phyloP scores from a whole-genome alignment of 2,113 vertebrate genomes.

The Neogale vison region DNA sequence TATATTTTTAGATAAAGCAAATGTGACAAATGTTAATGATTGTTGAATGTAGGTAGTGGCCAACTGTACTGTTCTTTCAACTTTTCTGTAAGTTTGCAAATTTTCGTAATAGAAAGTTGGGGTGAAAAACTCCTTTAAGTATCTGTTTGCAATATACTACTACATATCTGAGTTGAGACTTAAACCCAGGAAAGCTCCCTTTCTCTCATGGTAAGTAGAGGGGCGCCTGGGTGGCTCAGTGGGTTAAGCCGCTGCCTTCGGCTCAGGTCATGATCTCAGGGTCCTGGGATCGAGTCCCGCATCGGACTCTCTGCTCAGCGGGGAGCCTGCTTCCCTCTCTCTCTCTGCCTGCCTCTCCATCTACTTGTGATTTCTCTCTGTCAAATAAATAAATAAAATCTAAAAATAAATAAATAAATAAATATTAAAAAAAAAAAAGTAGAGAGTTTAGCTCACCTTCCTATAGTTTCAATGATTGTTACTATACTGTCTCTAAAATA shows the following conservation, averaged over 20 bases:
- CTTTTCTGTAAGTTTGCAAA: neutral
- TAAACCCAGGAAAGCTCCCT: neutral
- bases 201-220: neutral
- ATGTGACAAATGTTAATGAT: neutral
- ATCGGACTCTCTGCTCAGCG: too few species aligned
- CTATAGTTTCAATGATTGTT: neutral
- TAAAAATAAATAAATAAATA: too few species aligned
- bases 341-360: too few species aligned
- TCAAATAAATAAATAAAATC: too few species aligned
- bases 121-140: neutral
- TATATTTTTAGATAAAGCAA: neutral
- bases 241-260: too few species aligned
- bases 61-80: neutral
- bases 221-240: too few species aligned
- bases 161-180: neutral
- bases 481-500: neutral
- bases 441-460: neutral
- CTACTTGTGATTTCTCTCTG: too few species aligned
- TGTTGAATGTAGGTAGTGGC: neutral
- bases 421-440: too few species aligned
- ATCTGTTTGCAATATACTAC: neutral
- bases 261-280: too few species aligned
- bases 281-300: too few species aligned
- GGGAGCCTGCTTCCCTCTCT: too few species aligned
- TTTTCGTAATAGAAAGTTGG: slow-evolving; percentile 2